Base-by-base conservation (phyloP, 2,797 vertebrate species). In the Catamblyrhynchus diadema region DNA sequence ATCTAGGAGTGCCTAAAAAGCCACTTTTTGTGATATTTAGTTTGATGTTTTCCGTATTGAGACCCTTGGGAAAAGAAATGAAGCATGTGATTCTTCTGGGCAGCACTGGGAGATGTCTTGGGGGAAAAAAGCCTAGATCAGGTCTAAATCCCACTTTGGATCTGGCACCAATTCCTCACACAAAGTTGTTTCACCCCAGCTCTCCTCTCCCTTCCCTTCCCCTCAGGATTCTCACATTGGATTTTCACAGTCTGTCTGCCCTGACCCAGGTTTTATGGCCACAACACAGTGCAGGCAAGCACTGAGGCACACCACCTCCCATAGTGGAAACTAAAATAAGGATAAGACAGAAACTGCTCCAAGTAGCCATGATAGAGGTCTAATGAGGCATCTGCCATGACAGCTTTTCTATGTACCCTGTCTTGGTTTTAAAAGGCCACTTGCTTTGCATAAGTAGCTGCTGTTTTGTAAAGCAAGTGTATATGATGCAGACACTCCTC, bases 381-480 rank as follows among this genome's bases (percentile, higher is more conserved):
- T 80, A 92, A 80, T n/a, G 61, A 83, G 41, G 50, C 72, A 78
- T 71, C 45, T 51, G 56, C 65, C 33, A 25, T 7, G 3, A 72
- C 27, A 14, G 51, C 44, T 69, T 86, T 96, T 72, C 69, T 21
- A 4, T 14, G 21, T 88, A 88, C 9, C 11, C 32, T 7, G 23
- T 41, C 53, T 90, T 50, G 64, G 59, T 90, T 94, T 94, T 79
- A 91, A 91, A 96, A 84, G 77, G 74, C 77, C 51, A 42, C 45
- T 81, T 70, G n/a, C 48, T 91, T 75, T 70, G 37, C 60, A 27
- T 73, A 88, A 94, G 83, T 67, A 93, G 57, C 69, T 89, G 74
- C 64, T 92, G 79, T 62, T 96, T 87, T 93, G 79, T 87, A 95
- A 88, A 87, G 82, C 79, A 67, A 78, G 48, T 23, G 59, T 75